Percentiles rank a stretch among this genome's conserved stretches.
These are phyloP conservation scores for Malurus alboscapulatus DNA, from an alignment of 2,113 vertebrate genomes.

Conservation along the genomic window DNA sequence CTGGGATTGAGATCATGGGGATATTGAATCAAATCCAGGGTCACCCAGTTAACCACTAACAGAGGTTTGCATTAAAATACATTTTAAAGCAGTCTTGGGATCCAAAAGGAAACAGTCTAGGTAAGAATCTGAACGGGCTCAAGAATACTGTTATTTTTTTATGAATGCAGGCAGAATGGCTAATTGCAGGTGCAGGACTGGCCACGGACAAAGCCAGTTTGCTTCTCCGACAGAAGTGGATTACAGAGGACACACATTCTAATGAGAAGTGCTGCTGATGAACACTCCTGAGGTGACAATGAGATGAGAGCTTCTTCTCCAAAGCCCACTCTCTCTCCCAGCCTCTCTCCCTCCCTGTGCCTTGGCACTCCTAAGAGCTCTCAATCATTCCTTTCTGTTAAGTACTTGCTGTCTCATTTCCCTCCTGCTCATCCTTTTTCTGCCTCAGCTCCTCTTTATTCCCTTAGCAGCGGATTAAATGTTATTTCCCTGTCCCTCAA, in stretches of 20 bases:
- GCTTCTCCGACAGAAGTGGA: background rate
- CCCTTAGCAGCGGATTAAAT: background rate
- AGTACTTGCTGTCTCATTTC: background rate
- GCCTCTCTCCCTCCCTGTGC: background rate
- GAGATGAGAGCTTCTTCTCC: background rate
- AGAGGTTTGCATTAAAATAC: background rate
- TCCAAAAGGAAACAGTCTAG: background rate
- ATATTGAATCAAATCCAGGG: background rate
- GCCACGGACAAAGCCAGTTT: background rate
- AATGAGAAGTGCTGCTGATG: background rate
- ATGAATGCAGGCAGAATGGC: background rate
- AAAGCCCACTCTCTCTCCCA: background rate
- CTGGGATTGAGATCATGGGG: background rate
- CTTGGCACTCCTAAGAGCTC: conserved; percentile 1
- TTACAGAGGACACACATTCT: background rate
- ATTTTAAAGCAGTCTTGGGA: background rate
- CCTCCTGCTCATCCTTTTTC: background rate
- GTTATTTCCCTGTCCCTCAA: background rate
- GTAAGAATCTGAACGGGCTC: background rate
- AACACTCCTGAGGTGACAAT: background rate
- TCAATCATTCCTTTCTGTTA: background rate
- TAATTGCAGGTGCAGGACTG: background rate
- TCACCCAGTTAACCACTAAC: background rate
- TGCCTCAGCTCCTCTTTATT: background rate
- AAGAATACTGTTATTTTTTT: background rate